Evolutionary conservation across 2,113 vertebrate genomes (phyloP).

Genomic region (Oreotrochilus melanogaster): DNA sequence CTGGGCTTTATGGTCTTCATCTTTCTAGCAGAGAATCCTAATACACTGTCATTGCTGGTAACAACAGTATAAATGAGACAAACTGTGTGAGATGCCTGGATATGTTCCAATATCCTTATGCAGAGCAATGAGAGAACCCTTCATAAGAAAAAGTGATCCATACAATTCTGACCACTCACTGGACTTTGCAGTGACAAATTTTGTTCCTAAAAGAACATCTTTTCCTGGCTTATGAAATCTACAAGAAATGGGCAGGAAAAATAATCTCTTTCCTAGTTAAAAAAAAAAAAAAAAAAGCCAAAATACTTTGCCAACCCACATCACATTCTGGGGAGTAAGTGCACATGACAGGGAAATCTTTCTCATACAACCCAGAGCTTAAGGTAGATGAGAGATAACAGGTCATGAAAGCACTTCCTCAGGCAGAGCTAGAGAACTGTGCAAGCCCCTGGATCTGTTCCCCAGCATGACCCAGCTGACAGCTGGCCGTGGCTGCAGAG

Average conservation of each 20-base stretch:
- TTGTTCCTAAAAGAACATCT: neutral
- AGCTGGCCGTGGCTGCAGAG: neutral
- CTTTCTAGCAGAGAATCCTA: neutral
- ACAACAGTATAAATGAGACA: neutral
- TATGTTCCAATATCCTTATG: neutral
- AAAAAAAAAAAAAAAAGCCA: neutral
- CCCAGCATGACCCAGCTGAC: accelerated
- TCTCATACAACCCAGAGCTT: neutral
- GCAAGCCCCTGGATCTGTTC: neutral
- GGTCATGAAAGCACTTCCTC: neutral
- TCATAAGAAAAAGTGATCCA: too few species aligned
- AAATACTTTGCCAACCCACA: neutral
- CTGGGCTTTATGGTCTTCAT: neutral
- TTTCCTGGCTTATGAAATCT: neutral
- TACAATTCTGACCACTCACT: neutral
- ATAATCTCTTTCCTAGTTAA: neutral
- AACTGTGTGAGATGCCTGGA: neutral
- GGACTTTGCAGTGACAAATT: neutral
- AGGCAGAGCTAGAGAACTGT: neutral
- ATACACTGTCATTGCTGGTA: neutral
- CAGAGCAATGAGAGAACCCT: neutral
- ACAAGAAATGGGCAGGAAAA: neutral
- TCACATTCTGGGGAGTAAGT: neutral
- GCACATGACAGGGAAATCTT: neutral
- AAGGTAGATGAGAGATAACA: neutral